phyloP scores from a whole-genome alignment of 2,113 vertebrate genomes.

The Heteronetta atricapilla region DNA sequence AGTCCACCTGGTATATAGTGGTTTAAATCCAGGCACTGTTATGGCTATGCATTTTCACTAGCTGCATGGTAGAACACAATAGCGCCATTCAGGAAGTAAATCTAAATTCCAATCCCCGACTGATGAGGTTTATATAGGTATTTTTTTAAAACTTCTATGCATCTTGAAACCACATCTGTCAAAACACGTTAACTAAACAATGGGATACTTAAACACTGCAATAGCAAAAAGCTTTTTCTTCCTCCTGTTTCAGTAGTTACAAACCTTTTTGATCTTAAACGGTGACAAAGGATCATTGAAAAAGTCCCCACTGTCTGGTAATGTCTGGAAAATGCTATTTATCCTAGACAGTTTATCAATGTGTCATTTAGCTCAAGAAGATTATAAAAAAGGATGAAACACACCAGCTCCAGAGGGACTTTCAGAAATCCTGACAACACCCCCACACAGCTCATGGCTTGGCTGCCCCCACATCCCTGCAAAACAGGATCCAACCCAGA shows the following conservation, averaged over 20 bases:
- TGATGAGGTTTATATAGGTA: conserved; percentile 10
- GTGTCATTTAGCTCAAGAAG: conserved; percentile 26
- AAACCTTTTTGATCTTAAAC: conserved; percentile 36
- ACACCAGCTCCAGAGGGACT: neutral
- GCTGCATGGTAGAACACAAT: neutral
- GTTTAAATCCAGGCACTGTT: conserved; percentile 2
- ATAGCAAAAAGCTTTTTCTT: conserved; percentile 44
- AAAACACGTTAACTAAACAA: conserved; percentile 41
- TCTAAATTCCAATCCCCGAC: conserved; percentile 13
- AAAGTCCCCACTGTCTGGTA: conserved; percentile 16
- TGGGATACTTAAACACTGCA: conserved; percentile 20
- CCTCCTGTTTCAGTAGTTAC: conserved; percentile 14
- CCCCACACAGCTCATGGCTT: neutral
- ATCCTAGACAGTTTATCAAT: conserved; percentile 27
- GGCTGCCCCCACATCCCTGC: neutral
- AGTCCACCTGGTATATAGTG: conserved; percentile 22
- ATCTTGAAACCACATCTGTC: conserved; percentile 35
- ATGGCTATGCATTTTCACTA: neutral
- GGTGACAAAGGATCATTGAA: conserved; percentile 4
- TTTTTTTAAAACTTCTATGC: neutral
- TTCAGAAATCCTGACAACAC: neutral
- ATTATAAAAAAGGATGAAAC: conserved; percentile 25
- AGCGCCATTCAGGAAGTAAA: conserved; percentile 30
- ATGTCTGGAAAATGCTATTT: conserved; percentile 10
- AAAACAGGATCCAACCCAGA: neutral